phyloP scores from a whole-genome alignment of 2,113 vertebrate species.

The Callopanchax toddi region DNA sequence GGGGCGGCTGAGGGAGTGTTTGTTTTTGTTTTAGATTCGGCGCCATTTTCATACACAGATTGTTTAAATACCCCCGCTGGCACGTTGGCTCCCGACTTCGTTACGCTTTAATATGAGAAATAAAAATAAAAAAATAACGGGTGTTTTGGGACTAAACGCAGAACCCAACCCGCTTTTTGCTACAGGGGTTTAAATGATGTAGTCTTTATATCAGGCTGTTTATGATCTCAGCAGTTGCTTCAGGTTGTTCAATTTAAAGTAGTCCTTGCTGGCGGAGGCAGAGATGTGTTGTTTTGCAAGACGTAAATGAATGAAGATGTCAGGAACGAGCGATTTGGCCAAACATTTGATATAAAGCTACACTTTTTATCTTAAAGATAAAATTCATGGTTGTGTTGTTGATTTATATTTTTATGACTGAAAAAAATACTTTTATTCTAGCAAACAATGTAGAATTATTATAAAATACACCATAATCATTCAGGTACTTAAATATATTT shows the following conservation, averaged over 20 bases:
- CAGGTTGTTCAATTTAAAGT: slow-evolving; percentile 26
- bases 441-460: no score
- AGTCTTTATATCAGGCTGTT: background rate
- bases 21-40: slow-evolving; percentile 72
- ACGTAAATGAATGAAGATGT: slow-evolving; percentile 25
- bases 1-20: slow-evolving; percentile 41
- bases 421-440: no score
- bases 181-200: background rate
- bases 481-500: no score
- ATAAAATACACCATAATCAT: no score
- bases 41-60: slow-evolving; percentile 77
- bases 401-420: no score
- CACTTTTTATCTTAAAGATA: background rate
- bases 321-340: background rate
- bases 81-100: slow-evolving; percentile 26
- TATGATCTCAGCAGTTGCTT: background rate
- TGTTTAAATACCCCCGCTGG: slow-evolving; percentile 68
- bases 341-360: no score
- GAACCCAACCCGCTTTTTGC: no score
- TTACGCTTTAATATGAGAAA: no score
- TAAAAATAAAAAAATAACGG: no score
- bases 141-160: no score
- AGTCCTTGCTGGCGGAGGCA: background rate
- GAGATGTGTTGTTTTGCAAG: slow-evolving; percentile 5
- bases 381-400: no score